These are phyloP conservation scores for Lophura nycthemera DNA, from an alignment of 2,113 vertebrate genomes.

Conservation along the genomic window DNA sequence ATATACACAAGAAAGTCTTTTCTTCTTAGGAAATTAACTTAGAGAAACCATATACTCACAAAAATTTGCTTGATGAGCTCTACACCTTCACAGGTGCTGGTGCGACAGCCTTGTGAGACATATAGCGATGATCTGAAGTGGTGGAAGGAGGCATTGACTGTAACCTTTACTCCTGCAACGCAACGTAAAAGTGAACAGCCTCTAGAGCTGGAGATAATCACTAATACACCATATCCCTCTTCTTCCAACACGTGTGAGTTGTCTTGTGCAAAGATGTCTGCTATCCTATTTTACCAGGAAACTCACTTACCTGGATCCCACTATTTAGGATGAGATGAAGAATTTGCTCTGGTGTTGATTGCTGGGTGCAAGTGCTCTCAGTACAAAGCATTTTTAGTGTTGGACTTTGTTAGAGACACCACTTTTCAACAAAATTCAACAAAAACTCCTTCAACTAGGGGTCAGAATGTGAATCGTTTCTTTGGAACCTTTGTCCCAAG, in stretches of 20 bases:
- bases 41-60: slow-evolving; percentile 78
- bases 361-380: neutral
- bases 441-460: neutral
- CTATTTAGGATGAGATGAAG: neutral
- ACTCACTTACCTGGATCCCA: neutral
- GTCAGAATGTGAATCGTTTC: neutral
- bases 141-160: slow-evolving; percentile 73
- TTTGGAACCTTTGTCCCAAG: neutral
- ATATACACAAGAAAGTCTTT: neutral
- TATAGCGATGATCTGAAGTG: slow-evolving; percentile 79
- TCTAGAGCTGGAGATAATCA: neutral
- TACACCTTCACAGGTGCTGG: slow-evolving; percentile 93
- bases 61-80: slow-evolving; percentile 85
- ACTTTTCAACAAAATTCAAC: neutral
- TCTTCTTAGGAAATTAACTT: neutral
- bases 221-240: neutral
- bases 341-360: neutral
- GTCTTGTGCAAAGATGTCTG: neutral
- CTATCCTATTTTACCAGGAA: neutral
- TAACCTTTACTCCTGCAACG: slow-evolving; percentile 65
- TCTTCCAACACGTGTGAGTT: neutral
- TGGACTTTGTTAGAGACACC: neutral
- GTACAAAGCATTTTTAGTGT: neutral
- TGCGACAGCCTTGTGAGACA: slow-evolving; percentile 85
- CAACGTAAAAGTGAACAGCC: neutral